These are phyloP conservation scores for Vulpes lagopus DNA, from an alignment of 2,113 vertebrate species.

Conservation along the genomic window DNA sequence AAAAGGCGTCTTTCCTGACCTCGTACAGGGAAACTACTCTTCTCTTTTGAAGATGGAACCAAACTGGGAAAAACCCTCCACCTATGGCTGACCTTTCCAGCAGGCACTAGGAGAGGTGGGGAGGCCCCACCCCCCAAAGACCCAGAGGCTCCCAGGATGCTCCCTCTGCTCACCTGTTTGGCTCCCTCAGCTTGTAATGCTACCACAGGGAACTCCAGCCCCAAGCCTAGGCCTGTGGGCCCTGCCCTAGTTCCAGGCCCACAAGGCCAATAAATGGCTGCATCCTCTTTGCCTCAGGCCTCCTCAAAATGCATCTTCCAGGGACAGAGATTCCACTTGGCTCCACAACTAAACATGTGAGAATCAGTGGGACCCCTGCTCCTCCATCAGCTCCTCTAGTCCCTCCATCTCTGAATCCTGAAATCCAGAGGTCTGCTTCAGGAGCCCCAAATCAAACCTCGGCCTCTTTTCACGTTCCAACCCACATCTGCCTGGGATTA, in stretches of 20 bases:
- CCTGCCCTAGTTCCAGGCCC: not conserved
- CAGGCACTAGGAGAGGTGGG: no score
- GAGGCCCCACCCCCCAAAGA: not conserved
- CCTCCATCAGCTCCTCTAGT: not conserved
- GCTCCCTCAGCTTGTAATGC: not conserved
- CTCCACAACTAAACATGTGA: not conserved
- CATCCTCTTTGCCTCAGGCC: not conserved
- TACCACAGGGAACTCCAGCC: not conserved
- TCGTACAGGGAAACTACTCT: not conserved
- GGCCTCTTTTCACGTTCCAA: not conserved
- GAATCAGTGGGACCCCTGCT: not conserved
- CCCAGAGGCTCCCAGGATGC: not conserved
- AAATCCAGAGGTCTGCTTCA: not conserved
- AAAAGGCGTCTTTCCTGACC: not conserved
- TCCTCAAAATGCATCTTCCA: not conserved
- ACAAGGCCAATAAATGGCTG: not conserved
- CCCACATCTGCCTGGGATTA: not conserved
- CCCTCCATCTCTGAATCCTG: not conserved
- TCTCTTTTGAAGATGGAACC: not conserved
- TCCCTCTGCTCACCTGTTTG: not conserved
- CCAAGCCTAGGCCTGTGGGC: no score
- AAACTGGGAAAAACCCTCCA: not conserved
- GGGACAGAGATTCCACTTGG: not conserved
- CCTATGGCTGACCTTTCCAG: not conserved
- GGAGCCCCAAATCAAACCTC: not conserved